Conservation (phyloP, 2,888 invertebrate species). For the Parnassius smintheus region DNA sequence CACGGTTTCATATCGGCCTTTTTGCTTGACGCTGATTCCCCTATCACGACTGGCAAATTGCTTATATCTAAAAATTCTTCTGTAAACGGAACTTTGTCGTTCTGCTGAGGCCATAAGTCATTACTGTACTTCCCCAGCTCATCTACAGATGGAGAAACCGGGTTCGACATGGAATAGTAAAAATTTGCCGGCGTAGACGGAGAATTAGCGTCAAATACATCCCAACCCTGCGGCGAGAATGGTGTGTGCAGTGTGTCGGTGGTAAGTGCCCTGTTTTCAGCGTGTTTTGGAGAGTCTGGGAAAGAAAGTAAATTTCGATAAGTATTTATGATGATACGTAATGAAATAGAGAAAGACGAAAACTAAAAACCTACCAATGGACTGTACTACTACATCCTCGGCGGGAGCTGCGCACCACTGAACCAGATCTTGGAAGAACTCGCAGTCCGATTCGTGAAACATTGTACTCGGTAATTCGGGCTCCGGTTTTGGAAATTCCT, state of each 20-base stretch:
- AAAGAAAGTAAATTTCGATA: slow-evolving; percentile 24
- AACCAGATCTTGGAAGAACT: slow-evolving; percentile 87
- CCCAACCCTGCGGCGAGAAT: slow-evolving; percentile 72
- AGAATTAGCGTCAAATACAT: slow-evolving; percentile 62
- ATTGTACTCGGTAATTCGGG: slow-evolving; percentile 66
- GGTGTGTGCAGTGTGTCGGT: slow-evolving; percentile 70
- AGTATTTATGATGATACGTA: slow-evolving; percentile 14
- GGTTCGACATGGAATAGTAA: slow-evolving; percentile 51
- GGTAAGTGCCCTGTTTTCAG: slow-evolving; percentile 65
- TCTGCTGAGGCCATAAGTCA: slow-evolving; percentile 42
- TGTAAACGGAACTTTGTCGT: slow-evolving; percentile 48
- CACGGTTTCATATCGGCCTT: slow-evolving; percentile 49
- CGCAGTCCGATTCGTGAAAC: slow-evolving; percentile 80
- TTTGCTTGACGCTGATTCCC: slow-evolving; percentile 56
- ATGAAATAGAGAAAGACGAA: not conserved
- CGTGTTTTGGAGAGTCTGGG: slow-evolving; percentile 59
- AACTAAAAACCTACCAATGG: slow-evolving; percentile 60
- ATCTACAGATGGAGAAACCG: slow-evolving; percentile 56
- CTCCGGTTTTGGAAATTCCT: slow-evolving; percentile 74
- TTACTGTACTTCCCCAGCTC: slow-evolving; percentile 46
- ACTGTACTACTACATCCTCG: slow-evolving; percentile 74
- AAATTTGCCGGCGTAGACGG: slow-evolving; percentile 56
- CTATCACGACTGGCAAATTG: slow-evolving; percentile 66
- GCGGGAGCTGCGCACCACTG: slow-evolving; percentile 80
- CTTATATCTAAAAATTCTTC: slow-evolving; percentile 64